Conservation (phyloP, 2,888 invertebrate genomes). For the Prosopocoilus inquinatus region DNA sequence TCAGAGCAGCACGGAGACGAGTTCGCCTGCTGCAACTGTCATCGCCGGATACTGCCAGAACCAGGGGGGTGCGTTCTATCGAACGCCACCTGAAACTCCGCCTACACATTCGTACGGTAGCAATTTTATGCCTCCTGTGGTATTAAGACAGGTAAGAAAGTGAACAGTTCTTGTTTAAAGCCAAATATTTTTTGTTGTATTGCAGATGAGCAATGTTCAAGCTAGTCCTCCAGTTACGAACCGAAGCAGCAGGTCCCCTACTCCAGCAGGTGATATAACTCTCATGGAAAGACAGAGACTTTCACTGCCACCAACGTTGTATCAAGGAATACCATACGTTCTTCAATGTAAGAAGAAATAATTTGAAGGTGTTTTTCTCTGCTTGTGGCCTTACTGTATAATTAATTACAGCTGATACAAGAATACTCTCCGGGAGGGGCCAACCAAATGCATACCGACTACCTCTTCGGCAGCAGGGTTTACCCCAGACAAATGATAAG, state of each 20-base stretch:
- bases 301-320: constrained; percentile 41
- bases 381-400: not conserved
- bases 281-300: constrained; percentile 42
- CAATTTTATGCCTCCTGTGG: constrained; percentile 39
- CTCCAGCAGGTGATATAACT: constrained; percentile 44
- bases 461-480: constrained; percentile 27
- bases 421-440: constrained; percentile 40
- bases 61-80: constrained; percentile 33
- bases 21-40: constrained; percentile 48
- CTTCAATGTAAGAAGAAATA: constrained; percentile 42
- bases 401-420: constrained; percentile 35
- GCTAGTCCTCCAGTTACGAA: constrained; percentile 30
- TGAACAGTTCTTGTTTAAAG: constrained; percentile 7
- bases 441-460: constrained; percentile 42
- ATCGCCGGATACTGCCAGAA: constrained; percentile 42
- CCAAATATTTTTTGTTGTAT: constrained; percentile 8
- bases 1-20: constrained; percentile 47
- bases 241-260: constrained; percentile 48
- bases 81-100: constrained; percentile 47
- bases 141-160: constrained; percentile 43
- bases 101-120: constrained; percentile 39
- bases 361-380: not conserved
- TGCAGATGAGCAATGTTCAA: constrained; percentile 32
- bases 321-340: constrained; percentile 47
- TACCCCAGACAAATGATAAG: constrained; percentile 31